Evolutionary conservation across 30 jellyfish, hydroid and myxozoan species (phyloP), one percentile per base, ranked within the genome.

Genomic region (Calvadosia cruxmelitensis): DNA sequence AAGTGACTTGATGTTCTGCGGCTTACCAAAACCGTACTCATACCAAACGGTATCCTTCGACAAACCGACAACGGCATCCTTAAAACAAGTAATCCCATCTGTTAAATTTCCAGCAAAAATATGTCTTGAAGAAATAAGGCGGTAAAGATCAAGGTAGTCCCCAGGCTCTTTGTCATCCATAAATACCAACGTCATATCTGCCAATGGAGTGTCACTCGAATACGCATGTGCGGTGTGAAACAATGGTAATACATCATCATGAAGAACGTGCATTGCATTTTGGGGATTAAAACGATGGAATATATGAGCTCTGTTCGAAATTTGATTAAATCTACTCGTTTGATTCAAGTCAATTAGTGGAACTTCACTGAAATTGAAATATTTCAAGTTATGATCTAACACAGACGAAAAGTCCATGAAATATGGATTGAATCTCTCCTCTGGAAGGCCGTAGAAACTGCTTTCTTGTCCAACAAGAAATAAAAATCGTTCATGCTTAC

Each of bases 281-380:
- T 82, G 92, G 1, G 98, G 95, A 53, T 82, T 90, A 50, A 90
- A 90, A 32, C 98, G 84, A 51, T 82, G 93, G 71, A 90, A 78
- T 24, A 90, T 7, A 27, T 79, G 23, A 1, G 83, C 32, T 3
- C 64, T 69, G 10, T 74, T 81, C 0, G 34, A 32, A 20, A 70
- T 29, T 50, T 29, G 50, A 10, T 62, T 31, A 0, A 74, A 2
- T 10, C 48, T 52, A 24, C 52, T 34, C 0, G 71, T 34, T 7
- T 73, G 62, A 1, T 61, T 28, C 34, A 65, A 57, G 33, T 62
- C 76, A 5, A 34, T 50, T 31, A 64, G 52, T 13, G 94, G 88
- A 13, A 81, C 82, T 31, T 88, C 93, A 26, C 72, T 77, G 63
- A 31, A 90, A 23, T 68, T 74, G 49, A 90, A 90, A 70, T 90